Evolutionary conservation across 2,888 invertebrate genomes (phyloP).

Genomic region (Nephrotoma guestfalica): DNA sequence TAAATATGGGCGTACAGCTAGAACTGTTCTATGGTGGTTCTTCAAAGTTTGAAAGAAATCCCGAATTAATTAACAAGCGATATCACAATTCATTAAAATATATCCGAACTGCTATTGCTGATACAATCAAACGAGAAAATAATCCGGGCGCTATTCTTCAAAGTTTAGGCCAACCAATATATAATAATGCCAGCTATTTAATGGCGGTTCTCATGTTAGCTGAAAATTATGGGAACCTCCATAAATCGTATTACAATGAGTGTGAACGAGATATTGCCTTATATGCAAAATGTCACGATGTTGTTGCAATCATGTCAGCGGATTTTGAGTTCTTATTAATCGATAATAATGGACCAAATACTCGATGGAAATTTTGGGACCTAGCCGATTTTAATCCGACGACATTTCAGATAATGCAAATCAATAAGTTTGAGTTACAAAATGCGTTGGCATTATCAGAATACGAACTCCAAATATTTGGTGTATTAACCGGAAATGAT

Average conservation of each 20-base stretch:
- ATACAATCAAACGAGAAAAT: background rate
- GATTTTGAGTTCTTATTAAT: background rate
- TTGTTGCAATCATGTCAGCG: background rate
- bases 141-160: background rate
- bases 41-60: too few species aligned
- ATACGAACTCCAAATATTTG: background rate
- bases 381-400: background rate
- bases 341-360: background rate
- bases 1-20: too few species aligned
- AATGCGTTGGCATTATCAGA: background rate
- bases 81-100: too few species aligned
- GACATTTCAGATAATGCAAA: background rate
- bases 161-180: background rate
- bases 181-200: background rate
- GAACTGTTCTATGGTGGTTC: too few species aligned
- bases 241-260: background rate
- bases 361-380: background rate
- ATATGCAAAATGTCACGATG: background rate
- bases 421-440: background rate
- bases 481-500: background rate
- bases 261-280: background rate
- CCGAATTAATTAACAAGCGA: too few species aligned
- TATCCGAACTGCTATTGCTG: background rate
- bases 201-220: background rate
- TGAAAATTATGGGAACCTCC: background rate